Base-by-base conservation (phyloP, 1,140 invertebrate species). In the Drosophila lowei region DNA sequence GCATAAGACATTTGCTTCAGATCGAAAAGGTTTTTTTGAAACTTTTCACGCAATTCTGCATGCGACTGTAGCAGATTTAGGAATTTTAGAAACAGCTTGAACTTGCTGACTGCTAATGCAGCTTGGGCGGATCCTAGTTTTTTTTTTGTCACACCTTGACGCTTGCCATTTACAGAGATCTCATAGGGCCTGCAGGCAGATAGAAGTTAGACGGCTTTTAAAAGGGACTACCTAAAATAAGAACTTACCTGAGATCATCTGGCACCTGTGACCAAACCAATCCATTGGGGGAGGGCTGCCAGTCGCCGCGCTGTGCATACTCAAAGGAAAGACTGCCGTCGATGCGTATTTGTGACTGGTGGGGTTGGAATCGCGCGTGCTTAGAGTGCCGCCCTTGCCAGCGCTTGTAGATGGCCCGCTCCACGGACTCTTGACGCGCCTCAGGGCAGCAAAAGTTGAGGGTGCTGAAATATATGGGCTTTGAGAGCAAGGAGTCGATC, bases 101-200 rank as follows among this genome's bases (percentile, higher is more conserved):
- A 92, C 92, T 95, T 95, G 77, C 93, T 95, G 50, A 96, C 92
- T 54, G 91, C 89, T 65, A 96, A 89, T 60, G 92, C 92, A 59
- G 89, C 92, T 44, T 90, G 92, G 30, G 93, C 90, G 75, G 91
- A 93, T 53, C 93, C 77, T 13, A 92, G 62, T 56, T 93, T 94
- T 85, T 96, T 97, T 77, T 95, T 97, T 2, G 96, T 97, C 11
- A 94, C 92, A 3, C 97, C 97, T 91, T 96, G 95, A 68, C 94
- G 96, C 79, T 93, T 94, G 28, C 97, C 97, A 90, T 95, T 94
- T 0, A 97, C 95, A 47, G 94, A 93, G 13, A 97, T 94, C 92
- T 98, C 96, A 30, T 93, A 90, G 30, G 92, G 67, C 44, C 95
- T 96, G 63, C 4, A 13, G n/a, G 6, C 7, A 6, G 18, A 64